These are phyloP conservation scores for Galeruca laticollis DNA, from an alignment of 2,888 invertebrate species.

Conservation along the genomic window DNA sequence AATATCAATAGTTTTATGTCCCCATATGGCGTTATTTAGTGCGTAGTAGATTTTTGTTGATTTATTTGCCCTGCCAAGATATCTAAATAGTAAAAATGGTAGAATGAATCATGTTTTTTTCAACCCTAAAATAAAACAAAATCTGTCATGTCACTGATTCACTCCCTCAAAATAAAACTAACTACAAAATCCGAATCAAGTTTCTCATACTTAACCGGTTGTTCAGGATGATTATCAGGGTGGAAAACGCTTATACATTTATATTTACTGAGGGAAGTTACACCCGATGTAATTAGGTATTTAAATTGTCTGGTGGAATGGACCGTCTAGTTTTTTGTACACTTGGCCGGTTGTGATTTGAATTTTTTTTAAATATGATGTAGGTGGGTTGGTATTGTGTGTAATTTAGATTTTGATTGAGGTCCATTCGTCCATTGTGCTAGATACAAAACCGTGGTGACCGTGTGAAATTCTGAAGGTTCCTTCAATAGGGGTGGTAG, in stretches of 20 bases:
- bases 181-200: constrained; percentile 18
- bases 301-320: constrained; percentile 47
- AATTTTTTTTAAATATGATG: constrained; percentile 40
- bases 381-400: constrained; percentile 43
- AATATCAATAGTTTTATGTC: no score
- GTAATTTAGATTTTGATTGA: constrained; percentile 37
- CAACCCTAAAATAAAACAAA: not conserved
- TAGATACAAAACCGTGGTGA: constrained; percentile 37
- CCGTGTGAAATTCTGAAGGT: constrained; percentile 33
- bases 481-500: constrained; percentile 24
- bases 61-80: no score
- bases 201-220: constrained; percentile 36
- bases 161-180: constrained; percentile 17
- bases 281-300: constrained; percentile 48
- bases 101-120: not conserved
- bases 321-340: constrained; percentile 40
- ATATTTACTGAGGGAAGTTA: constrained; percentile 46
- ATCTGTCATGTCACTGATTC: not conserved
- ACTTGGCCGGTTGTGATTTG: constrained; percentile 47
- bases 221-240: constrained; percentile 44
- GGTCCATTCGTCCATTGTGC: constrained; percentile 43
- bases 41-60: no score
- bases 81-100: no score
- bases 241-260: constrained; percentile 45
- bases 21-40: no score